Base-by-base conservation (phyloP, 64 coral and sea anemone species). In the Stichodactyla mertensii region DNA sequence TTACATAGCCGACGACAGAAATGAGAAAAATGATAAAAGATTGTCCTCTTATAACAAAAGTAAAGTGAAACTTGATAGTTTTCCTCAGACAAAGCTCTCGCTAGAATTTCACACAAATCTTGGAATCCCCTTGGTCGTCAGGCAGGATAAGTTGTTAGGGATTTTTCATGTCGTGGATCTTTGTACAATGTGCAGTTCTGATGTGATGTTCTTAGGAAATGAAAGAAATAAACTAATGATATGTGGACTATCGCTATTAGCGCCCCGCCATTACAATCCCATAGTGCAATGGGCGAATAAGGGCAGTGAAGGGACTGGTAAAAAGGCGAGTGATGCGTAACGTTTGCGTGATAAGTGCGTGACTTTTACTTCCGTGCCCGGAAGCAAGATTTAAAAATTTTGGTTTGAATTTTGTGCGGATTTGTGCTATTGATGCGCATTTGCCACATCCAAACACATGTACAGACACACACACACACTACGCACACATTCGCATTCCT, bases 211-310 rank as follows among this genome's bases (percentile, higher is more conserved):
- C 27, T 74, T 10, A 85, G 83, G 83, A 64, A 85, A 64, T 85
- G 56, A 14, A 55, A 57, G 83, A 45, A 85, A 64, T 85, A 16
- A 58, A 54, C 27, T 26, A 14, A 61, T 61, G 27, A 26, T 14
- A 20, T 80, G 28, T 54, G 77, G 36, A 10, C 8, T 23, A 45
- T 45, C 36, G 36, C 36, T 45, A 85, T 58, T 55, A 58, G 83
- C 83, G 54, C 83, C 83, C 83, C 83, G 83, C 83, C 83, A 85
- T 85, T 85, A 85, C 83, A 61, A 64, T 85, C 56, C 83, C 83
- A 85, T 14, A 36, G 10, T 85, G 22, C 83, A 13, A 14, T 85
- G 56, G 28, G 80, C 7, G n/a, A 26, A 10, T 11, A 31, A 7
- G 10, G 0, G 5, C 8, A 36, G 6, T 10, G n/a, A 31, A 31